phyloP scores from a whole-genome alignment of 2,113 vertebrate species.

The Abramis brama region DNA sequence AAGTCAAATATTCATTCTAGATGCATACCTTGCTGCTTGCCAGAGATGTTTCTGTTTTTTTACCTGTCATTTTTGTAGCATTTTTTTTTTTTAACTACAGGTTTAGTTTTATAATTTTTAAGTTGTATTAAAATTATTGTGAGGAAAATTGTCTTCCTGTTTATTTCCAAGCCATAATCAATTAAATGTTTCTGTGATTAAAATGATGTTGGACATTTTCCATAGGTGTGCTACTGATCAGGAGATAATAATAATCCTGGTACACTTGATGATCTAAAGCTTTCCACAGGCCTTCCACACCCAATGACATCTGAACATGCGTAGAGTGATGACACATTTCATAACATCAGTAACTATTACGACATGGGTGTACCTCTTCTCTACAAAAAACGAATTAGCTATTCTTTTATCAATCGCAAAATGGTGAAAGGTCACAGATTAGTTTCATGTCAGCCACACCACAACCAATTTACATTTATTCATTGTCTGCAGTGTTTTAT shows the following conservation, averaged over 20 bases:
- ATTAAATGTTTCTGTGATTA: neutral
- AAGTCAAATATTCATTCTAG: neutral
- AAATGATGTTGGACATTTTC: neutral
- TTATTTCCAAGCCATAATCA: neutral
- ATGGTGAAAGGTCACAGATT: slow-evolving; percentile 21
- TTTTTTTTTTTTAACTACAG: neutral
- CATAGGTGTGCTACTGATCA: neutral
- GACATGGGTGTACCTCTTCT: slow-evolving; percentile 22
- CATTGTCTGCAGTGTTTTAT: slow-evolving; percentile 13
- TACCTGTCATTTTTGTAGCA: neutral
- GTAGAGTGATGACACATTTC: slow-evolving; percentile 19
- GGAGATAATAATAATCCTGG: neutral
- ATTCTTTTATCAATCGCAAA: neutral
- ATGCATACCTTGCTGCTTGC: neutral
- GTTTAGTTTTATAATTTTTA: neutral
- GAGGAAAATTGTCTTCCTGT: neutral
- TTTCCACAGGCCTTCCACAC: slow-evolving; percentile 12
- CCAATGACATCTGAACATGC: slow-evolving; percentile 8
- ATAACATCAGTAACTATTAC: slow-evolving; percentile 2
- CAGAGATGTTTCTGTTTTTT: neutral
- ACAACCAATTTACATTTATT: neutral
- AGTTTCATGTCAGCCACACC: neutral
- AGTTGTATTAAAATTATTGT: neutral
- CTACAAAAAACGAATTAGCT: neutral
- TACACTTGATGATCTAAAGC: neutral